A percentile compares a stretch with the other conserved stretches of the same genome.
These are phyloP conservation scores for Autographa pulchrina DNA, from an alignment of 2,888 invertebrate species.

Conservation along the genomic window DNA sequence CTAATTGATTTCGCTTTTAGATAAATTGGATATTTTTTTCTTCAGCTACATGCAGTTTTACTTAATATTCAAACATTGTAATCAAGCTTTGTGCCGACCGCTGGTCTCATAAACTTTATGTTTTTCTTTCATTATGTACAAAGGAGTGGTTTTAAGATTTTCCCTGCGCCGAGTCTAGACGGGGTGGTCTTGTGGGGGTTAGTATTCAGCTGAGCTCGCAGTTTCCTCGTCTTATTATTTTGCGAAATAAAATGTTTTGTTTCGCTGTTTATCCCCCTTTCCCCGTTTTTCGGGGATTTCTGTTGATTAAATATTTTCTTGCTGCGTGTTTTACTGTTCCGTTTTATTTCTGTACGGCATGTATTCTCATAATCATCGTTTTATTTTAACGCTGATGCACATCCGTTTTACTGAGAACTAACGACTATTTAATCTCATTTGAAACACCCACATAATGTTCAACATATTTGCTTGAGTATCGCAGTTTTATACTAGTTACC, in stretches of 20 bases:
- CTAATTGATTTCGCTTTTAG: not conserved
- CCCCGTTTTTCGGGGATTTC: constrained; percentile 14
- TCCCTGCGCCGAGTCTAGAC: constrained; percentile 63
- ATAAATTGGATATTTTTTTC: not conserved
- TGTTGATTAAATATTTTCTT: constrained; percentile 8
- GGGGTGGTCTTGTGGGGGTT: constrained; percentile 37
- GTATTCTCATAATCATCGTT: not conserved
- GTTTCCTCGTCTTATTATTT: constrained; percentile 66
- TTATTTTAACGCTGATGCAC: not conserved
- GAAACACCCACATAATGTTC: not conserved
- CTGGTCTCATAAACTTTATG: constrained; percentile 55
- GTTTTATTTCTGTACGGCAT: not conserved
- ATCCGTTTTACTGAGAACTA: not conserved
- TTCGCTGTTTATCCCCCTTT: constrained; percentile 27
- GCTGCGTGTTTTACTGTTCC: not conserved
- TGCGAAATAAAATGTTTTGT: constrained; percentile 67
- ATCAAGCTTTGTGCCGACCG: constrained; percentile 39
- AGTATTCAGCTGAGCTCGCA: constrained; percentile 67
- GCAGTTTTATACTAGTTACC: not conserved
- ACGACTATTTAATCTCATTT: not conserved
- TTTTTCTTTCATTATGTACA: constrained; percentile 59
- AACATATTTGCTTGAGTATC: not conserved
- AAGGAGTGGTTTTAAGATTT: constrained; percentile 68
- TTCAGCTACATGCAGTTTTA: not conserved
- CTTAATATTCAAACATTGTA: constrained; percentile 26